These are phyloP conservation scores for Chloebia gouldiae DNA, from an alignment of 2,113 vertebrate genomes.

Conservation along the genomic window DNA sequence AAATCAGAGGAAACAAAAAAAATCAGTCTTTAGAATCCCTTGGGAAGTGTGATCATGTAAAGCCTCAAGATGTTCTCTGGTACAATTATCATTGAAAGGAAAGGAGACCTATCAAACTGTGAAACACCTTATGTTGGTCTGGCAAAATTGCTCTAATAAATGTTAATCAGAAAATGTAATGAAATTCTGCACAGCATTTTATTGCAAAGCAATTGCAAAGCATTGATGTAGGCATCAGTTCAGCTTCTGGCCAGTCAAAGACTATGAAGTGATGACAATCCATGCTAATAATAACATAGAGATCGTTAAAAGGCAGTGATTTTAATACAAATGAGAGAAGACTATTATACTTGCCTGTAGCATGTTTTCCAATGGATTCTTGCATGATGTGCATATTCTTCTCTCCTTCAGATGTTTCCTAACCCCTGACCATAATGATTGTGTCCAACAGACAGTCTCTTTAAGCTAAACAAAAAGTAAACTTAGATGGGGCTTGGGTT, in stretches of 20 bases:
- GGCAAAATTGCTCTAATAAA: slow-evolving; percentile 11
- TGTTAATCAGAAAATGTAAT: slow-evolving; percentile 24
- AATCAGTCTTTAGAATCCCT: neutral
- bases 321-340: neutral
- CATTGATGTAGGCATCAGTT: neutral
- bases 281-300: neutral
- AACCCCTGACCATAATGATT: neutral
- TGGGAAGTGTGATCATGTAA: neutral
- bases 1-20: neutral
- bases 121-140: neutral
- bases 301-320: neutral
- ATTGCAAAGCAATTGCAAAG: neutral
- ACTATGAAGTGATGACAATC: neutral
- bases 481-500: neutral
- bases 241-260: neutral
- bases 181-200: neutral
- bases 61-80: neutral
- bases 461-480: neutral
- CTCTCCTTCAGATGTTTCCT: neutral
- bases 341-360: neutral
- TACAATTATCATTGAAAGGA: neutral
- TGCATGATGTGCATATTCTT: neutral
- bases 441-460: neutral
- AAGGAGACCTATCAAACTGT: slow-evolving; percentile 22
- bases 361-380: neutral